Evolutionary conservation across 2,113 vertebrate genomes (phyloP), one percentile per base, ranked within the genome.

Genomic region (Henicopernis longicauda): DNA sequence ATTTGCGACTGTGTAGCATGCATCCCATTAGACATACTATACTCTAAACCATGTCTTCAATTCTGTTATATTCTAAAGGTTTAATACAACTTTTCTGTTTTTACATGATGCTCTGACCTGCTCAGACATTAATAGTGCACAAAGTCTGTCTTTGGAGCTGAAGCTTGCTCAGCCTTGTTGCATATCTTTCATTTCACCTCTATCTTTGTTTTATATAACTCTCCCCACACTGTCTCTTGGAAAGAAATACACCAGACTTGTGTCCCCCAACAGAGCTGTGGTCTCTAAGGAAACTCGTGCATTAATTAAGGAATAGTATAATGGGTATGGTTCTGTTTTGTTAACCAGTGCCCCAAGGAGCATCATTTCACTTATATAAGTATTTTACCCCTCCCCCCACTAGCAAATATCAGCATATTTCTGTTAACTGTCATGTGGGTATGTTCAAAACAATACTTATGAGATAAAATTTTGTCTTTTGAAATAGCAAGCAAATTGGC

Each of bases 261-360:
- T 96, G 96, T 96, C 89, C 93, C 85, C 78, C 97, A 96, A 95
- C 95, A 96, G 70, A 97, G 80, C 91, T 89, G 52, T 97, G 93
- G 92, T 97, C 92, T 96, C 94, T 96, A 97, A 89, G 96, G 95
- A 94, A 95, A 86, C 91, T 93, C 1, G 0, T 91, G 89, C 93
- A 93, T 96, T 95, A 95, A 96, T 96, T 95, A 97, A 96, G 84
- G 87, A 91, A 72, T 80, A 83, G 87, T 77, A 91, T 93, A 97
- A 94, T 92, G 95, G 90, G 49, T 82, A 94, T 95, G 84, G 74
- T 54, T 94, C 92, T 85, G 92, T 93, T 96, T 93, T 94, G 84
- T 95, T 96, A 94, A 92, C 90, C 78, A 77, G 78, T 88, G 81
- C 91, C 94, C 82, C 85, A 91, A 95, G 89, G 89, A 96, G 94